Conservation (phyloP, 2,113 vertebrate genomes). For the Lipophrys pholis region DNA sequence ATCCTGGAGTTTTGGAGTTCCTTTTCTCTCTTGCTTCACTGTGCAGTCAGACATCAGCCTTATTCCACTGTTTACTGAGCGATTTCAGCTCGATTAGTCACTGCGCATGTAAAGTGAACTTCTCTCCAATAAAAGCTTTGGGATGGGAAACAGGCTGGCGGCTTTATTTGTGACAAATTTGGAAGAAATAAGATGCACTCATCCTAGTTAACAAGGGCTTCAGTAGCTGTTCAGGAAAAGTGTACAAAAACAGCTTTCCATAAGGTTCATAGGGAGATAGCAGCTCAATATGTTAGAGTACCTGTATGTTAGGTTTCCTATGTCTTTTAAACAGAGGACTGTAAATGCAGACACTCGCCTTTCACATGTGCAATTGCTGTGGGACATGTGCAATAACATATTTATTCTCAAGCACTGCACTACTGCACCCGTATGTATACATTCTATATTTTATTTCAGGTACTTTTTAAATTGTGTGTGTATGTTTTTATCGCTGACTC, state of each 20-base stretch:
- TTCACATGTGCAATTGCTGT: too few species aligned
- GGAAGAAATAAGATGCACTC: background rate
- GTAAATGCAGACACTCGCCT: too few species aligned
- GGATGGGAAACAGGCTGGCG: background rate
- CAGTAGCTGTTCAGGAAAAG: background rate
- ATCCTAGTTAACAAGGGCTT: background rate
- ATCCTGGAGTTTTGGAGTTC: background rate
- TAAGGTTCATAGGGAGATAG: background rate
- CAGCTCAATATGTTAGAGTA: background rate
- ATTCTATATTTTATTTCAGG: too few species aligned
- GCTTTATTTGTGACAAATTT: background rate
- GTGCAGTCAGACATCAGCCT: background rate
- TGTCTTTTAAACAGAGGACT: too few species aligned
- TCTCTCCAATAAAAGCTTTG: background rate
- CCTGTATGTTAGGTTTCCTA: too few species aligned
- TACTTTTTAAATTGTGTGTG: too few species aligned
- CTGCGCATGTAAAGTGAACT: background rate
- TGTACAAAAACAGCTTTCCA: background rate
- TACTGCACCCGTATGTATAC: too few species aligned
- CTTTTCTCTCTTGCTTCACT: background rate
- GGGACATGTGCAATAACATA: too few species aligned
- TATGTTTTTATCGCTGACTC: too few species aligned
- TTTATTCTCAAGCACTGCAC: too few species aligned
- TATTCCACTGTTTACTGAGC: background rate
- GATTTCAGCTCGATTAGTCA: background rate